phyloP scores from a whole-genome alignment of 2,113 vertebrate species.

The Hyaena hyaena region DNA sequence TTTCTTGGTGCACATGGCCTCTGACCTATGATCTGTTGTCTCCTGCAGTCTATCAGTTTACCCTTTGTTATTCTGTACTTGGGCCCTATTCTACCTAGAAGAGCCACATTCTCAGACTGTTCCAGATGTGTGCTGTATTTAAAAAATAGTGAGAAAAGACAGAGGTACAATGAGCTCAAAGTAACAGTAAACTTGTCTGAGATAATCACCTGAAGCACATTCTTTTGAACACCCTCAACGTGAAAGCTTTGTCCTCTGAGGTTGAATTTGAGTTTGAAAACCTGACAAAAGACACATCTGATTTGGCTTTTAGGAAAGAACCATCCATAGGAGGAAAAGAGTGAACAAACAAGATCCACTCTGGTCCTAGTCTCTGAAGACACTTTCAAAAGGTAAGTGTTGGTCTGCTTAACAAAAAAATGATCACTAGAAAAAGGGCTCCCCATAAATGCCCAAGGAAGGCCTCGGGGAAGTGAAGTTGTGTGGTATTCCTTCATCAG shows the following conservation, averaged over 20 bases:
- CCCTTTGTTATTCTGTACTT: background rate
- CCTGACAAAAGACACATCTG: background rate
- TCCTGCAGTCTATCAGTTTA: background rate
- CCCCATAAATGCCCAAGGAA: background rate
- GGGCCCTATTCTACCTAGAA: background rate
- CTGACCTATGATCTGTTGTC: background rate
- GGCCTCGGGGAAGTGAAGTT: background rate
- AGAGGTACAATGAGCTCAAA: background rate
- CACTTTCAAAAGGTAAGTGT: background rate
- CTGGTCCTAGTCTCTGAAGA: background rate
- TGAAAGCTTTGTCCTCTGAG: background rate
- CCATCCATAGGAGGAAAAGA: background rate
- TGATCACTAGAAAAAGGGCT: background rate
- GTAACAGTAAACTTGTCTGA: background rate
- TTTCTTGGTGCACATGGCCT: conserved; percentile 15
- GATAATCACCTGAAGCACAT: background rate
- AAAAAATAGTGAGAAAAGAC: conserved; percentile 2
- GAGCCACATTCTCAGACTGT: conserved; percentile 1
- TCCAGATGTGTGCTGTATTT: conserved; percentile 7
- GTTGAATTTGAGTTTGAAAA: conserved; percentile 35
- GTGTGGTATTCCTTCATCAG: background rate
- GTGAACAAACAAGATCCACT: background rate
- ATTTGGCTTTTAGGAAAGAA: background rate
- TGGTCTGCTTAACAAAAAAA: background rate
- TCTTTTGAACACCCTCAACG: background rate